A percentile compares a stretch with the other conserved stretches of the same genome.
Evolutionary conservation across 2,888 invertebrate genomes (phyloP).

Genomic region (Gordius sp.): DNA sequence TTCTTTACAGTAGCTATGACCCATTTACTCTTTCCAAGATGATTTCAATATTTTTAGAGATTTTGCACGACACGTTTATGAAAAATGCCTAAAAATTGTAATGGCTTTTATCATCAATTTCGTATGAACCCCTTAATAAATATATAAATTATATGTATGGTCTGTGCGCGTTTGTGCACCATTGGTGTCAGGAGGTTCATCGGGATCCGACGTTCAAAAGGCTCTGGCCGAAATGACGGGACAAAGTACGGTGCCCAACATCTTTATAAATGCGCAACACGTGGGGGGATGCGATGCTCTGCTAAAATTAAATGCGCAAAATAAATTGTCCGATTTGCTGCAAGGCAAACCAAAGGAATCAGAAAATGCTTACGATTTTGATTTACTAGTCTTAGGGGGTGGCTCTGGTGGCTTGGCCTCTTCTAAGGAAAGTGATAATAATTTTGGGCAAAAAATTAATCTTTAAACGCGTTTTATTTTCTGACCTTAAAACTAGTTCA

Average conservation of each 20-base stretch:
- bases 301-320: neutral
- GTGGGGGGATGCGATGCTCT: constrained; percentile 28
- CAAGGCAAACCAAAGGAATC: neutral
- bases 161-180: too few species aligned
- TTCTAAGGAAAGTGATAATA: constrained; percentile 39
- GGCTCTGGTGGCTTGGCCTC: constrained; percentile 83
- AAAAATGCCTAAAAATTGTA: too few species aligned
- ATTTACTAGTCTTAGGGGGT: constrained; percentile 74
- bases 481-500: too few species aligned
- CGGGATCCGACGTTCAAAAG: constrained; percentile 29
- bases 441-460: neutral
- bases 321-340: neutral
- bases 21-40: too few species aligned
- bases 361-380: constrained; percentile 39
- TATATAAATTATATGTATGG: too few species aligned
- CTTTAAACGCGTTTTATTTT: neutral
- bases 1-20: too few species aligned
- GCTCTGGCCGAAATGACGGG: constrained; percentile 29
- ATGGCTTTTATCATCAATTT: too few species aligned
- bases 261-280: constrained; percentile 32
- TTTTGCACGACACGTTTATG: too few species aligned
- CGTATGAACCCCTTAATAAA: too few species aligned
- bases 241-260: constrained; percentile 34
- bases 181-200: too few species aligned
- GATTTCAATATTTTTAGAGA: too few species aligned